These are phyloP conservation scores for Busseola fusca DNA, from an alignment of 2,888 invertebrate genomes.

Conservation along the genomic window DNA sequence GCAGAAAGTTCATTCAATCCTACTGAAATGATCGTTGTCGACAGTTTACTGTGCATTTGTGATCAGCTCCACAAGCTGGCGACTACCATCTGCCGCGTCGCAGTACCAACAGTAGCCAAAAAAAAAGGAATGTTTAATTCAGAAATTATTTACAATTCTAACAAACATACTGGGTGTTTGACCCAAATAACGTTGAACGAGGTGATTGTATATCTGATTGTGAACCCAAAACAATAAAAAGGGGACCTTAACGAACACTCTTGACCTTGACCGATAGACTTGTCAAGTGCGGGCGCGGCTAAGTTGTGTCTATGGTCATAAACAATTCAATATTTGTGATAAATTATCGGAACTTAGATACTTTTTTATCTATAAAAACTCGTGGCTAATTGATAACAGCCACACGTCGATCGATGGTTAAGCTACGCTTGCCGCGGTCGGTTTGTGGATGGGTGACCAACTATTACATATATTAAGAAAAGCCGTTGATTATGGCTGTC, in stretches of 20 bases:
- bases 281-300: constrained; percentile 35
- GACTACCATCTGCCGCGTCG: not conserved
- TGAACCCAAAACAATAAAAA: constrained; percentile 59
- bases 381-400: not conserved
- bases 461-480: not conserved
- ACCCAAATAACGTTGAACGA: constrained; percentile 43
- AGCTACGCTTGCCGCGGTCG: not conserved
- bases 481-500: not conserved
- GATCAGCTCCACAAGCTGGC: not conserved
- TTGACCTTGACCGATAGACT: constrained; percentile 51
- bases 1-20: not conserved
- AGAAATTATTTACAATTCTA: constrained; percentile 37
- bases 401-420: not conserved
- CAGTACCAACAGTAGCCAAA: not conserved
- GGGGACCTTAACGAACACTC: constrained; percentile 51
- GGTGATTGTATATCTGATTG: constrained; percentile 58
- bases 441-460: not conserved
- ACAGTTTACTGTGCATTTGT: not conserved
- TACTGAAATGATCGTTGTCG: not conserved
- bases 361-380: not conserved
- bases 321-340: constrained; percentile 25
- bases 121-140: constrained; percentile 17
- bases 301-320: constrained; percentile 28
- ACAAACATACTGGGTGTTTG: constrained; percentile 41
- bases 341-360: constrained; percentile 7